Evolutionary conservation across 2,113 vertebrate species (phyloP), one percentile per base, ranked within the genome.

Genomic region (Labeo catla): DNA sequence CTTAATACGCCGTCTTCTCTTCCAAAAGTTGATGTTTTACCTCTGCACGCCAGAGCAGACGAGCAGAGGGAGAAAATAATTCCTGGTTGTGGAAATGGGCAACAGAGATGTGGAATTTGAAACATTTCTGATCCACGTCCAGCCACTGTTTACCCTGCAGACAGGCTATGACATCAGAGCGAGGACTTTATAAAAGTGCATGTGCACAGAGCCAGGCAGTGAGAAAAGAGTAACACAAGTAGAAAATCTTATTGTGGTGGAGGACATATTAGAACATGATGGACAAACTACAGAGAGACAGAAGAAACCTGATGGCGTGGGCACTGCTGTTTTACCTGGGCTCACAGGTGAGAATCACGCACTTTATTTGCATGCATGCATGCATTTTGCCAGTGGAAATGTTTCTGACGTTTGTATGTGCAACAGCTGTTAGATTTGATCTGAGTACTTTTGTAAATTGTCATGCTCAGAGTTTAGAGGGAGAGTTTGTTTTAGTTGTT

Each of bases 101-200:
- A 92, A 91, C 82, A 88, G 90, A 90, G 91, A 91, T 92, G 92
- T 94, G 93, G 95, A 95, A 95, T 95, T 93, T 87, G 88, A 95
- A 95, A 92, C 93, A 95, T 95, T 93, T 94, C 88, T 92, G 91
- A 93, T 93, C 90, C 90, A 3, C 85, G 78, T 94, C 93, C 91
- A 90, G 89, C 81, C 88, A 83, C 88, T 95, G 94, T 95, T 95
- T 95, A 94, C 95, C 93, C 91, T 84, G 91, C 86, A 91, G 93
- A 91, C 94, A 90, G 92, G 86, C 92, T 39, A 88, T 95, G 95
- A 95, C 94, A 94, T 95, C 94, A 94, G 90, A 94, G 89, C 89
- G 89, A 82, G 84, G 91, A 94, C 94, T 92, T 94, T 93, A 95
- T 95, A 95, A 95, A 95, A 93, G 92, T 93, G 92, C 90, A 91